Conservation (phyloP, 2,888 invertebrate species). For the Synergus laeviventris region DNA sequence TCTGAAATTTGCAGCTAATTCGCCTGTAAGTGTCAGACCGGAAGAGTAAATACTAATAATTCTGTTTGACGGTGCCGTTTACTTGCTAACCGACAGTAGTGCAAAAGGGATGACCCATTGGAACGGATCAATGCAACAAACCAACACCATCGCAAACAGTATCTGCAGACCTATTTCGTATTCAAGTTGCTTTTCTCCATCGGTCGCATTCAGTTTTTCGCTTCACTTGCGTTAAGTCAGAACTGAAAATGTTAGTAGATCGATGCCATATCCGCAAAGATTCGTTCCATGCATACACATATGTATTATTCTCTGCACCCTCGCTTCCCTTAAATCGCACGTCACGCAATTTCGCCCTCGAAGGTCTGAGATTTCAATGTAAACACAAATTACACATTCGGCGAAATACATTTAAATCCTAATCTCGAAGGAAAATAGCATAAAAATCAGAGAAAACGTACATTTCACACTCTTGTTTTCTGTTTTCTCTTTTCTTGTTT, state of each 20-base stretch:
- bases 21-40: background rate
- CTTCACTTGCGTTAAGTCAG: constrained; percentile 13
- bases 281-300: background rate
- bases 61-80: background rate
- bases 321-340: background rate
- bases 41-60: background rate
- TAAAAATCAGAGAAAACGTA: no score
- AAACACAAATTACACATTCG: background rate
- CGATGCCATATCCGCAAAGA: constrained; percentile 8
- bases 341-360: constrained; percentile 1
- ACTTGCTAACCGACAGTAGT: background rate
- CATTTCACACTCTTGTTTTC: no score
- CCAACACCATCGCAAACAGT: constrained; percentile 7
- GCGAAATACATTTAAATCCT: constrained; percentile 10
- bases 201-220: constrained; percentile 3
- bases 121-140: constrained; percentile 10
- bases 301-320: background rate
- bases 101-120: constrained; percentile 17
- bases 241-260: constrained; percentile 5
- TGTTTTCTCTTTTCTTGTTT: no score
- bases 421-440: no score
- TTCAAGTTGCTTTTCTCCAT: constrained; percentile 16
- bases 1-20: no score
- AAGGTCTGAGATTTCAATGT: constrained; percentile 13
- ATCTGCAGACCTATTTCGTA: constrained; percentile 26